Evolutionary conservation across 2,113 vertebrate species (phyloP).

Genomic region (Numenius arquata): DNA sequence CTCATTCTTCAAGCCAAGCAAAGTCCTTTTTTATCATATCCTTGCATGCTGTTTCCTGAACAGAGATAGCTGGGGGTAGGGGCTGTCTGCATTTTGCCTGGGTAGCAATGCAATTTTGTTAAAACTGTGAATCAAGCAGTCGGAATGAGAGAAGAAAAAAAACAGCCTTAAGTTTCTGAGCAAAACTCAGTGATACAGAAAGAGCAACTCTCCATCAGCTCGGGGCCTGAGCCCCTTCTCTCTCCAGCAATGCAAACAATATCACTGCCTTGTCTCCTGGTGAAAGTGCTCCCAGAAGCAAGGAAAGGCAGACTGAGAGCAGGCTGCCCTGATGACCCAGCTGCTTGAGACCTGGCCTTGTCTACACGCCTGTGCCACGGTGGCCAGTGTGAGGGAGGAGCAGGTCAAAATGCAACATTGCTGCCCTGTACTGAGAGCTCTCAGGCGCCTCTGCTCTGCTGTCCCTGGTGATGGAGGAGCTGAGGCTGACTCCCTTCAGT

Average conservation of each 20-base stretch:
- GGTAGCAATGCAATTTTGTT: neutral
- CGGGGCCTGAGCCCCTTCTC: fast-evolving
- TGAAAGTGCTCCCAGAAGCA: neutral
- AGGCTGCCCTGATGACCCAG: neutral
- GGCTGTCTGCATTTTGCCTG: neutral
- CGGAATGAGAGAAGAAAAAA: neutral
- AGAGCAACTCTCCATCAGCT: neutral
- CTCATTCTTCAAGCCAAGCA: neutral
- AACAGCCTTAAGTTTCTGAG: fast-evolving
- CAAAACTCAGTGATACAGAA: neutral
- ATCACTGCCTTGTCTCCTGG: neutral
- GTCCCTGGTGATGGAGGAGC: neutral
- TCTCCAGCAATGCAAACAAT: neutral
- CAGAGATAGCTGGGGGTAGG: neutral
- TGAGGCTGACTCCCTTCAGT: neutral
- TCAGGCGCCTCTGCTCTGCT: neutral
- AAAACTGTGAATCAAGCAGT: neutral
- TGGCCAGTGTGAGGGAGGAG: neutral
- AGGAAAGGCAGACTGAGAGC: neutral
- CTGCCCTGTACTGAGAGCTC: fast-evolving
- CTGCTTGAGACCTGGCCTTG: neutral
- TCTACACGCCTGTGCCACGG: fast-evolving
- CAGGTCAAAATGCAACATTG: neutral
- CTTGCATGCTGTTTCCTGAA: neutral
- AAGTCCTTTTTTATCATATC: neutral